Conservation (phyloP, 2,797 vertebrate species). For the Heteromormyrus szaboi region DNA sequence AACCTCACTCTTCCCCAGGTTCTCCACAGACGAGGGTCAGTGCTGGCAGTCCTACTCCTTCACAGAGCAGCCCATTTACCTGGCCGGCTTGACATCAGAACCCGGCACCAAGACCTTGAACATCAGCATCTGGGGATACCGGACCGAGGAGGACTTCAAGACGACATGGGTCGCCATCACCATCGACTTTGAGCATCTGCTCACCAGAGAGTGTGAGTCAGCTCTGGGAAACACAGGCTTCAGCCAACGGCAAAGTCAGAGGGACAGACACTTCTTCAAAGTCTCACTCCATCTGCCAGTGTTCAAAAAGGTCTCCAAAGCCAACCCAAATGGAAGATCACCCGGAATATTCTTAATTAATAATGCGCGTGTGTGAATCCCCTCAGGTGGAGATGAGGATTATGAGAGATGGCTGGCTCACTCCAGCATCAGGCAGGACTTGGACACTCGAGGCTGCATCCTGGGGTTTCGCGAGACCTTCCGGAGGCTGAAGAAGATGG, state of each 20-base stretch:
- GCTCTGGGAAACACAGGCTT: not conserved
- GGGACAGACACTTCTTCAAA: not conserved
- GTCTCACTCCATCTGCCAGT: not conserved
- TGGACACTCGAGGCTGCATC: conserved; percentile 57
- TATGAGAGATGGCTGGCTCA: conserved; percentile 70
- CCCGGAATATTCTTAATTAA: not conserved
- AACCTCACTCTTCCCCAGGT: conserved; percentile 44
- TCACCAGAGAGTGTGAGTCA: conserved; percentile 65
- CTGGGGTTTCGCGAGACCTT: conserved; percentile 66
- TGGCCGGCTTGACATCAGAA: conserved; percentile 65
- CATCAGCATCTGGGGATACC: conserved; percentile 71
- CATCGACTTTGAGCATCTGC: conserved; percentile 68
- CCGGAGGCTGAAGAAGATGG: conserved; percentile 60
- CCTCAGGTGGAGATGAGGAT: conserved; percentile 56
- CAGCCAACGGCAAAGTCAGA: not conserved
- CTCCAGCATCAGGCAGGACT: conserved; percentile 31
- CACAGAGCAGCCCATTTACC: conserved; percentile 66
- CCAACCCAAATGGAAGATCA: not conserved
- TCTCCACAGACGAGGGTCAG: conserved; percentile 69
- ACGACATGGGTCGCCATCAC: conserved; percentile 71
- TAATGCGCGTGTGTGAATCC: not conserved
- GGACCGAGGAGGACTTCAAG: conserved; percentile 58
- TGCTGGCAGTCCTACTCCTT: conserved; percentile 73
- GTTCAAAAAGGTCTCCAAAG: not conserved
- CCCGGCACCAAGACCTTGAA: conserved; percentile 68